These are phyloP conservation scores for Epinephelus moara DNA, from an alignment of 2,113 vertebrate species.

Conservation along the genomic window DNA sequence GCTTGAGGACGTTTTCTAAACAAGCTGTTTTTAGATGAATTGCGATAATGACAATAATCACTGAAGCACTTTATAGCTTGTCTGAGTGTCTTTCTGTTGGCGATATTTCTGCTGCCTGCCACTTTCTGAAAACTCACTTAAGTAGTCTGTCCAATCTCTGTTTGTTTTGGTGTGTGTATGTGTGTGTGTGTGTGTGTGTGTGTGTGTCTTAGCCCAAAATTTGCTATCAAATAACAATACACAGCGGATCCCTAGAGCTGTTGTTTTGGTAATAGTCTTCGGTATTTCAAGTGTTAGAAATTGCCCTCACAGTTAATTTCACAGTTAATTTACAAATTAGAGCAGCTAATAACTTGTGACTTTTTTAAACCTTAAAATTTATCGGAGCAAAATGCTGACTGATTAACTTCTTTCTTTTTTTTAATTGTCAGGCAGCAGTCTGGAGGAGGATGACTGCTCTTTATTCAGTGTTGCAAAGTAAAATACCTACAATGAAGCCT, in stretches of 20 bases:
- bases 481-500: constrained; percentile 15
- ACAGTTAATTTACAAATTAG: constrained; percentile 58
- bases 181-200: constrained; percentile 2
- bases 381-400: constrained; percentile 18
- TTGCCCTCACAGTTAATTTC: constrained; percentile 58
- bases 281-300: constrained; percentile 38
- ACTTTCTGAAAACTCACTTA: constrained; percentile 23
- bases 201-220: constrained; percentile 4
- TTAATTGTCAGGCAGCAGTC: constrained; percentile 30
- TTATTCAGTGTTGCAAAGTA: constrained; percentile 19
- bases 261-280: constrained; percentile 43
- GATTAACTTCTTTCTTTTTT: constrained; percentile 28
- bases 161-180: constrained; percentile 2
- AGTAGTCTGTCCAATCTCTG: constrained; percentile 16
- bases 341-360: constrained; percentile 45
- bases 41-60: constrained; percentile 8
- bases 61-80: constrained; percentile 6
- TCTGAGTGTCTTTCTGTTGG: constrained; percentile 7
- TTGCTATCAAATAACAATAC: constrained; percentile 35
- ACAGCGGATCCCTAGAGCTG: constrained; percentile 28
- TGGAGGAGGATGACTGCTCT: constrained; percentile 14
- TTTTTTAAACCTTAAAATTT: constrained; percentile 34
- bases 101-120: constrained; percentile 2
- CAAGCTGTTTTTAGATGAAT: constrained; percentile 17
- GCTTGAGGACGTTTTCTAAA: constrained; percentile 5